phyloP scores from a whole-genome alignment of 2,797 vertebrate genomes.

The Hozukius guyotensis region DNA sequence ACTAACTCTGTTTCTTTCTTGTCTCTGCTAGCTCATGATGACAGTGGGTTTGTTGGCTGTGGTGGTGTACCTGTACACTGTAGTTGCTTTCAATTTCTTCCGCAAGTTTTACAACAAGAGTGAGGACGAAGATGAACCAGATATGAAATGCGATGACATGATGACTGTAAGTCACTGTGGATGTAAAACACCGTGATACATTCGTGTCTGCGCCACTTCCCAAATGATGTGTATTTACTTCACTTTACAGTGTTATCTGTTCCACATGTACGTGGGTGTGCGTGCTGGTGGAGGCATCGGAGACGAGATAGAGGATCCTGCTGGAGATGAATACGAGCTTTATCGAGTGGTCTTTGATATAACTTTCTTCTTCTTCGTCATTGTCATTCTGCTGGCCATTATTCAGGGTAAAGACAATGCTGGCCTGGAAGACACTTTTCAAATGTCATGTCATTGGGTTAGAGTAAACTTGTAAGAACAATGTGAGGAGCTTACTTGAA shows the following conservation, averaged over 20 bases:
- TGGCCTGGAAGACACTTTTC: neutral
- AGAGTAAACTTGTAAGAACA: neutral
- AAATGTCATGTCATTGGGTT: neutral
- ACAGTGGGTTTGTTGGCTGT: constrained; percentile 92
- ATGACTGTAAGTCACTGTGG: constrained; percentile 88
- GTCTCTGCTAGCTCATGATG: constrained; percentile 89
- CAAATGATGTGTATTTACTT: neutral
- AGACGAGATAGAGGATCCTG: constrained; percentile 94
- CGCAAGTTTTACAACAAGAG: constrained; percentile 98
- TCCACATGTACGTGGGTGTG: constrained; percentile 96
- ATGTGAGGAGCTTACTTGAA: neutral
- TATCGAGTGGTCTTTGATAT: constrained; percentile 96
- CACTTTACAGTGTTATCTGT: constrained; percentile 88
- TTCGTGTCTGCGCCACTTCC: no score
- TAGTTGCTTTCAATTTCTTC: constrained; percentile 97
- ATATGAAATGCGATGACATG: constrained; percentile 98
- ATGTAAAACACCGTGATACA: neutral
- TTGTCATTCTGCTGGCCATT: constrained; percentile 94
- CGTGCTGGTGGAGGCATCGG: constrained; percentile 94
- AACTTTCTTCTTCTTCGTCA: constrained; percentile 97
- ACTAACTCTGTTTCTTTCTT: neutral
- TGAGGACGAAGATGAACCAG: constrained; percentile 92
- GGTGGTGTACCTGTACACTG: constrained; percentile 94
- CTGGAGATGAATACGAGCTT: constrained; percentile 93
- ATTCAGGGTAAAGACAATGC: constrained; percentile 88